Evolutionary conservation across 2,797 vertebrate species (phyloP).

Genomic region (Pempheris klunzingeri): DNA sequence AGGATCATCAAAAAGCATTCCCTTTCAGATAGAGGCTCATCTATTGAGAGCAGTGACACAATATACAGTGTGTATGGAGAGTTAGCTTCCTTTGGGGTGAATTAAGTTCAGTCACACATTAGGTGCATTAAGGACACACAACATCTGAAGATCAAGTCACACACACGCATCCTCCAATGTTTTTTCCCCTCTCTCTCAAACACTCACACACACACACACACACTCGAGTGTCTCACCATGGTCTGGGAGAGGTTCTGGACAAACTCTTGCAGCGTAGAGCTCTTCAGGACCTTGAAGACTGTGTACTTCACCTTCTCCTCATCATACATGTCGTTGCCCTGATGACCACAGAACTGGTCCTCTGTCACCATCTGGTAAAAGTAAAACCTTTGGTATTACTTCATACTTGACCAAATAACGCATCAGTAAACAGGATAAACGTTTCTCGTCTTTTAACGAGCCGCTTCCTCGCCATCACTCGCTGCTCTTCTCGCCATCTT

Average conservation of each 20-base stretch:
- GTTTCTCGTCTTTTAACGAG: conserved; percentile 16
- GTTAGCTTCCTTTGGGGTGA: not conserved
- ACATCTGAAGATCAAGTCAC: not conserved
- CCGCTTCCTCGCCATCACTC: not conserved
- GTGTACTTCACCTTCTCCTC: conserved; percentile 99
- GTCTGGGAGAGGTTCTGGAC: conserved; percentile 99
- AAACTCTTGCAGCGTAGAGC: conserved; percentile 96
- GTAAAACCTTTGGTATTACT: too few species aligned
- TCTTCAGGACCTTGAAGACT: conserved; percentile 99
- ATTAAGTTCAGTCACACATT: too few species aligned
- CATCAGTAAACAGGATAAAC: conserved; percentile 1
- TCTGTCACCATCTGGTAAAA: conserved; percentile 94
- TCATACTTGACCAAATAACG: not conserved
- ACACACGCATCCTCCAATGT: too few species aligned
- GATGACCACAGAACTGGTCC: conserved; percentile 99
- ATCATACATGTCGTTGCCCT: conserved; percentile 99
- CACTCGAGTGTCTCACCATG: conserved; percentile 89
- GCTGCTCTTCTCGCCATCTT: not conserved
- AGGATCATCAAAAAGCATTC: conserved; percentile 24
- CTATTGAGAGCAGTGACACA: not conserved
- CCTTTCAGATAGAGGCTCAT: not conserved
- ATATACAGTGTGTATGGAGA: not conserved
- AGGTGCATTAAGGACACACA: not conserved
- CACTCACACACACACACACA: not conserved
- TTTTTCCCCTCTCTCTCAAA: too few species aligned